Conservation (phyloP, 2,888 invertebrate genomes). For the Acanthosoma haemorrhoidale region DNA sequence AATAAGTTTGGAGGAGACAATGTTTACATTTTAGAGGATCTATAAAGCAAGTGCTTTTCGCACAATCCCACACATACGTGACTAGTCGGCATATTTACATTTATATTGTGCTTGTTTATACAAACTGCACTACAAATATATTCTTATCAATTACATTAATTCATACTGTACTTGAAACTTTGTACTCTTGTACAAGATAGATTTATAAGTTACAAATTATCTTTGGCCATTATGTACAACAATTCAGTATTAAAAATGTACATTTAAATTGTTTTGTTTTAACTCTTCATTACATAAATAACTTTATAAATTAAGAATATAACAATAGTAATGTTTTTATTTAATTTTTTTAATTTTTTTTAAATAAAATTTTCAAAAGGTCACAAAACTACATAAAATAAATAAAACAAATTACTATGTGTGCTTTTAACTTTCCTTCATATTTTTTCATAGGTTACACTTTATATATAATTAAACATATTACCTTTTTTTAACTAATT, state of each 20-base stretch:
- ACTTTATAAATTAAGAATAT: constrained; percentile 20
- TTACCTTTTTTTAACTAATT: neutral
- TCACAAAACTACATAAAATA: neutral
- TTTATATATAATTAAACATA: neutral
- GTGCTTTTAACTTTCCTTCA: neutral
- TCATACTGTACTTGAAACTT: constrained; percentile 28
- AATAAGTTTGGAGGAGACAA: constrained; percentile 29
- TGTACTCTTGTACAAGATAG: constrained; percentile 28
- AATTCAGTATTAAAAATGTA: constrained; percentile 21
- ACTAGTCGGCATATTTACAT: constrained; percentile 31
- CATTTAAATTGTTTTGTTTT: constrained; percentile 13
- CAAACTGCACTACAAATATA: constrained; percentile 25
- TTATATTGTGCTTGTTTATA: constrained; percentile 22
- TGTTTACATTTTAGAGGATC: constrained; percentile 25
- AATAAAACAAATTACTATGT: constrained; percentile 12
- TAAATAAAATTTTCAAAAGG: constrained; percentile 13
- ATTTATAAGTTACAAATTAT: constrained; percentile 20
- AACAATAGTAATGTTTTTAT: constrained; percentile 14
- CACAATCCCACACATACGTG: constrained; percentile 26
- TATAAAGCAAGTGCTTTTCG: constrained; percentile 27
- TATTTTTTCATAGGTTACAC: neutral
- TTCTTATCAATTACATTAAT: constrained; percentile 19
- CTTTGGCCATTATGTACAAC: constrained; percentile 29
- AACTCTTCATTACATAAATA: constrained; percentile 21
- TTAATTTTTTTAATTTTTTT: neutral